Evolutionary conservation across 2,797 vertebrate species (phyloP).

Genomic region (Myotis daubentonii): DNA sequence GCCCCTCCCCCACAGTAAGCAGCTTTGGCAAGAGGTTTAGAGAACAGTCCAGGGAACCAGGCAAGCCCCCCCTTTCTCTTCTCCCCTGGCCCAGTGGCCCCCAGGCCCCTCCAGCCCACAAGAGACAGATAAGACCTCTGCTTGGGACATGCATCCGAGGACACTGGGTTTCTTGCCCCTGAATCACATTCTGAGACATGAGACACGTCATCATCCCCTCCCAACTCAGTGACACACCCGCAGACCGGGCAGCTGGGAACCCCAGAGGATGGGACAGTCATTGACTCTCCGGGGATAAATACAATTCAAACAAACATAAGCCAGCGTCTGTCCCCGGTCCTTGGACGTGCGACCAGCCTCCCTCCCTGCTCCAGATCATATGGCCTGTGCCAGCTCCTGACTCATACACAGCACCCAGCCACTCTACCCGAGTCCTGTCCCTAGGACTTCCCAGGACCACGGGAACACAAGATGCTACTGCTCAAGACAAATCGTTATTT

Average conservation of each 20-base stretch:
- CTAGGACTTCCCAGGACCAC: background rate
- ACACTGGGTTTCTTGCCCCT: slow-evolving; percentile 48
- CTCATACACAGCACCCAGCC: background rate
- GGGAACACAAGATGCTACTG: background rate
- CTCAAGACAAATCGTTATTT: background rate
- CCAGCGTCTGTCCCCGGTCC: background rate
- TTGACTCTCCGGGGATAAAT: background rate
- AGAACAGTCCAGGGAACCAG: slow-evolving; percentile 54
- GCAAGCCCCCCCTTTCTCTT: background rate
- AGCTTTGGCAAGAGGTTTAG: slow-evolving; percentile 72
- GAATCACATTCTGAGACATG: slow-evolving; percentile 55
- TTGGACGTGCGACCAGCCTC: background rate
- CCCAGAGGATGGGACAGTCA: background rate
- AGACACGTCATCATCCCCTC: background rate
- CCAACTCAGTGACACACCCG: background rate
- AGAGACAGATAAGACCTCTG: slow-evolving; percentile 15
- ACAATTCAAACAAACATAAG: background rate
- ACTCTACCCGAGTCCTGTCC: background rate
- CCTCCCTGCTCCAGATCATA: background rate
- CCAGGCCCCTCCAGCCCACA: background rate
- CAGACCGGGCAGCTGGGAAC: slow-evolving; percentile 6
- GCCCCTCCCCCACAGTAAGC: slow-evolving; percentile 50
- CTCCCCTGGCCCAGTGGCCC: slow-evolving; percentile 53
- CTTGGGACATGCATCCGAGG: background rate
- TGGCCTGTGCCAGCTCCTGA: background rate